phyloP scores from a whole-genome alignment of 2,888 invertebrate genomes.

The Aporophyla lueneburgensis region DNA sequence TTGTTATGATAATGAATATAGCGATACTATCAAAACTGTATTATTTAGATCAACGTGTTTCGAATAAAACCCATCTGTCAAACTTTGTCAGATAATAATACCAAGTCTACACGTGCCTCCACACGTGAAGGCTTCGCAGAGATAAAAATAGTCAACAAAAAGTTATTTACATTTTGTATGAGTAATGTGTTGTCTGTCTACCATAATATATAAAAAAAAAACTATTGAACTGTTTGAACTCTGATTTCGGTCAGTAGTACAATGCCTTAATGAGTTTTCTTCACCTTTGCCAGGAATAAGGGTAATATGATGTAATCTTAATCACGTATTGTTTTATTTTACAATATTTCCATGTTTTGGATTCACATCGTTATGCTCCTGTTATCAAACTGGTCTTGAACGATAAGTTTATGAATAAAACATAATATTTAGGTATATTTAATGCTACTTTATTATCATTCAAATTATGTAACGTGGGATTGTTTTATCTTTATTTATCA shows the following conservation, averaged over 20 bases:
- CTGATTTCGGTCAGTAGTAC: slow-evolving; percentile 42
- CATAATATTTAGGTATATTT: slow-evolving; percentile 25
- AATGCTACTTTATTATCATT: slow-evolving; percentile 1
- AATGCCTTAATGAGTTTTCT: slow-evolving; percentile 21
- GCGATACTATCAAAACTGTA: slow-evolving; percentile 7
- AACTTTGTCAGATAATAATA: slow-evolving; percentile 21
- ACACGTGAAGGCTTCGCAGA: slow-evolving; percentile 41
- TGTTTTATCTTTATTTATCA: slow-evolving; percentile 28
- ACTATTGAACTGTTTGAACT: slow-evolving; percentile 49
- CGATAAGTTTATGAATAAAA: slow-evolving; percentile 40
- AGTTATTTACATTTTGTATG: slow-evolving; percentile 48
- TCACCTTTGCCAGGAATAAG: slow-evolving; percentile 2
- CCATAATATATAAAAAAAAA: slow-evolving; percentile 11
- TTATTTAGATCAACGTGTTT: slow-evolving; percentile 8
- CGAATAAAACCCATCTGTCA: slow-evolving; percentile 21
- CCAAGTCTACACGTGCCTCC: slow-evolving; percentile 30
- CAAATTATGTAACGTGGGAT: slow-evolving; percentile 7
- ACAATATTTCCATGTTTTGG: neutral
- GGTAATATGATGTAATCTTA: slow-evolving; percentile 14
- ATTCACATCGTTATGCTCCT: slow-evolving; percentile 7
- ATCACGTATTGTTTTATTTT: slow-evolving; percentile 1
- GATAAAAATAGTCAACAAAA: slow-evolving; percentile 50
- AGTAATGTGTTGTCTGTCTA: slow-evolving; percentile 27
- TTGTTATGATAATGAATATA: slow-evolving; percentile 15
- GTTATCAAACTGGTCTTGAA: slow-evolving; percentile 41